phyloP scores from a whole-genome alignment of 1,140 invertebrate species.

The Matsumurasca onukii region DNA sequence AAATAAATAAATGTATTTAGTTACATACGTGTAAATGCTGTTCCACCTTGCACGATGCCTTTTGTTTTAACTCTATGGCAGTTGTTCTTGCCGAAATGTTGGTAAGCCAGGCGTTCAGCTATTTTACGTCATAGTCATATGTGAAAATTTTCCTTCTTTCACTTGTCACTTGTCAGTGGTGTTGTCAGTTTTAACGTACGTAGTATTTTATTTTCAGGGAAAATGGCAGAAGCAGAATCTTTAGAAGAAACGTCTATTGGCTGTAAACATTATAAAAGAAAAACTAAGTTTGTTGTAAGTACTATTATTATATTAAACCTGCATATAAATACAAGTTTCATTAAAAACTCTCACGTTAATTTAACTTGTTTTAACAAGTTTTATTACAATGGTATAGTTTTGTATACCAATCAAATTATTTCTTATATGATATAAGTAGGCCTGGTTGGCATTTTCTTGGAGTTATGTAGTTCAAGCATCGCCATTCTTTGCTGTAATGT shows the following conservation, averaged over 20 bases:
- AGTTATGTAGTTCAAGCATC: neutral
- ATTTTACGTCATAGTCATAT: too few relatives aligned
- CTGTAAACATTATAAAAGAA: slow-evolving; percentile 75
- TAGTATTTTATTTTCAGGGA: too few relatives aligned
- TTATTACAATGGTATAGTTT: neutral
- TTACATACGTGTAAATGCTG: too few relatives aligned
- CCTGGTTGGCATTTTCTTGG: neutral
- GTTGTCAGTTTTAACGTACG: too few relatives aligned
- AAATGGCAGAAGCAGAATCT: neutral
- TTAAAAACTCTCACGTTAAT: neutral
- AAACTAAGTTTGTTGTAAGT: slow-evolving; percentile 80
- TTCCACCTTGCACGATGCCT: too few relatives aligned
- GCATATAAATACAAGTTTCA: slow-evolving; percentile 21
- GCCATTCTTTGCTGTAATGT: neutral
- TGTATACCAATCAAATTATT: neutral
- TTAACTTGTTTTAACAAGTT: neutral
- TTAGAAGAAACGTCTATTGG: slow-evolving; percentile 46
- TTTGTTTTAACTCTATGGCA: too few relatives aligned
- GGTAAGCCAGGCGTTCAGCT: too few relatives aligned
- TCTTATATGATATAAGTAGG: neutral
- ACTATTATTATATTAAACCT: slow-evolving; percentile 32
- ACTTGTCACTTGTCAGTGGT: too few relatives aligned
- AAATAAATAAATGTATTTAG: too few relatives aligned
- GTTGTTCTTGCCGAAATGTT: too few relatives aligned
- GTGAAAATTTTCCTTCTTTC: too few relatives aligned